A percentile compares a stretch with the other conserved stretches of the same genome.
These are phyloP conservation scores for Antheraea mylitta DNA, from an alignment of 1,140 invertebrate genomes.

Conservation along the genomic window DNA sequence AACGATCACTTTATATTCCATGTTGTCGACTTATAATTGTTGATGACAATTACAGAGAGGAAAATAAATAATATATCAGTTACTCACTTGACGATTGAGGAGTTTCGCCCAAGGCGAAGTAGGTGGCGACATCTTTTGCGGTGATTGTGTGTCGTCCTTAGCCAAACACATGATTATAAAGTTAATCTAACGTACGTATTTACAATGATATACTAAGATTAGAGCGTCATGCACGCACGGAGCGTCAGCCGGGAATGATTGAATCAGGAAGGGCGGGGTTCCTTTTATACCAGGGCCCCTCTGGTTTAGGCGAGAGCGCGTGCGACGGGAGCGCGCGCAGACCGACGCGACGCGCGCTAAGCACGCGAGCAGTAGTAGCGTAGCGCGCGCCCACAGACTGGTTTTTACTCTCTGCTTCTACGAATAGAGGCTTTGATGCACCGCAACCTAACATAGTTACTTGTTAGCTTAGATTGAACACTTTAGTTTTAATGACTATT, in stretches of 20 bases:
- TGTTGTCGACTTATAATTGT: neutral
- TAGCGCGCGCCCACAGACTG: slow-evolving; percentile 65
- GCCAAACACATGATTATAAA: slow-evolving; percentile 69
- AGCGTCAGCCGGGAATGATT: slow-evolving; percentile 66
- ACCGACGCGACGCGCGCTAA: slow-evolving; percentile 50
- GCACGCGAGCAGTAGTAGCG: slow-evolving; percentile 72
- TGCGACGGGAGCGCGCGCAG: slow-evolving; percentile 53
- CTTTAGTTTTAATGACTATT: slow-evolving; percentile 49
- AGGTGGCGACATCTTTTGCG: slow-evolving; percentile 59
- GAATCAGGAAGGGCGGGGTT: slow-evolving; percentile 61
- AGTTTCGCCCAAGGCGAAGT: slow-evolving; percentile 74
- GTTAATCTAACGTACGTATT: slow-evolving; percentile 54
- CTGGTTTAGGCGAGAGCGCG: slow-evolving; percentile 45
- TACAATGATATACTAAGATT: slow-evolving; percentile 42
- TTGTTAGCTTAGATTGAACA: slow-evolving; percentile 39
- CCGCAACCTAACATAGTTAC: slow-evolving; percentile 60
- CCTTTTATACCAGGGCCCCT: slow-evolving; percentile 58
- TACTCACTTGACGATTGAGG: slow-evolving; percentile 67
- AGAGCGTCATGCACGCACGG: slow-evolving; percentile 60
- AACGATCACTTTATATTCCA: slow-evolving; percentile 17
- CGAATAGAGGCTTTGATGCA: slow-evolving; percentile 70
- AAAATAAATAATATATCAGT: neutral
- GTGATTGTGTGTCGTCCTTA: slow-evolving; percentile 63
- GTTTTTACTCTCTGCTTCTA: slow-evolving; percentile 68
- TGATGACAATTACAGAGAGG: neutral